phyloP scores from a whole-genome alignment of 2,797 vertebrate genomes.

The Leuciscus waleckii region DNA sequence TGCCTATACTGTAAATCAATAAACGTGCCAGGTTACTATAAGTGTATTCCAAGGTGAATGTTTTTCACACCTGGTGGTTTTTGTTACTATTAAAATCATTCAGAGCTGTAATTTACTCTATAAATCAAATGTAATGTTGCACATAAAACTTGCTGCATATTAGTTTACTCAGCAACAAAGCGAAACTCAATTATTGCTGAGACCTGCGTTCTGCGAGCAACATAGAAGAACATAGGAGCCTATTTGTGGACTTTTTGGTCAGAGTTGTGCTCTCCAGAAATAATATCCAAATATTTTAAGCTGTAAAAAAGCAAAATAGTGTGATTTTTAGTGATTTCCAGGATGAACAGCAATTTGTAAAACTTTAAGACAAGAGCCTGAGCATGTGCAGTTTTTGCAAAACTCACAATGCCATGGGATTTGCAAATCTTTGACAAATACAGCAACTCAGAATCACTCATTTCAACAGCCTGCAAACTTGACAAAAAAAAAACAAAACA shows the following conservation, averaged over 20 bases:
- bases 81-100: slow-evolving; percentile 10
- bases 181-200: slow-evolving; percentile 2
- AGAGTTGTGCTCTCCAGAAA: slow-evolving; percentile 12
- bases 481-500: not conserved
- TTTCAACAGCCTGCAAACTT: not conserved
- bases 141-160: slow-evolving; percentile 3
- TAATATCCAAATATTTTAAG: not conserved
- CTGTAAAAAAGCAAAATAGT: not conserved
- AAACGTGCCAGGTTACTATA: not conserved
- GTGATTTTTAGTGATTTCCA: not conserved
- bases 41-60: slow-evolving; percentile 9
- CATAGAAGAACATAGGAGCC: not conserved
- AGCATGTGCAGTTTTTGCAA: too few relatives aligned
- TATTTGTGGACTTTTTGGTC: not conserved
- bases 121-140: not conserved
- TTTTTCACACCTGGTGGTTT: slow-evolving; percentile 3
- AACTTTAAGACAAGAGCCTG: not conserved
- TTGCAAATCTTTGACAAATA: not conserved
- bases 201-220: not conserved
- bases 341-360: not conserved
- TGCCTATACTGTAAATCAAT: not conserved
- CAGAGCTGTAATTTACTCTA: slow-evolving; percentile 7
- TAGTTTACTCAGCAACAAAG: slow-evolving; percentile 10
- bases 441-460: not conserved
- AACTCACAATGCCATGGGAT: not conserved